phyloP scores from a whole-genome alignment of 23 tunicate species.

The Clavelina lepadiformis region DNA sequence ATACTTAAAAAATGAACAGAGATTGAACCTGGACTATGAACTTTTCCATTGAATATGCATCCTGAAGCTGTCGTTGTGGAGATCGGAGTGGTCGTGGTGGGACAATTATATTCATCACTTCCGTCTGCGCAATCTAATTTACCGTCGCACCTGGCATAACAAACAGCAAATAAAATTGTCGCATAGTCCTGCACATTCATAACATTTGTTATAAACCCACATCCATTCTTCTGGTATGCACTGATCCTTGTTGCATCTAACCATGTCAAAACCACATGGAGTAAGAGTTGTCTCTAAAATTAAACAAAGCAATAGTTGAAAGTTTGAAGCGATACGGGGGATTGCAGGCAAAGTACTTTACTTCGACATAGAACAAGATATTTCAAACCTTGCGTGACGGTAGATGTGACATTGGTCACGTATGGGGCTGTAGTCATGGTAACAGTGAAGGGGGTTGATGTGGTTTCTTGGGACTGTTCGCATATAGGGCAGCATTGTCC shows the following conservation, averaged over 20 bases:
- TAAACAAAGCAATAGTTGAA: neutral
- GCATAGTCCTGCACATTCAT: no score
- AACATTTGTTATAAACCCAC: conserved; percentile 34
- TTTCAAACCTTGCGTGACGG: no score
- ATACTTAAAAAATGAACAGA: no score
- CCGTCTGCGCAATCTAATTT: conserved; percentile 59
- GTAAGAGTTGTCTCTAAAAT: conserved; percentile 13
- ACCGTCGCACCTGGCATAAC: conserved; percentile 85
- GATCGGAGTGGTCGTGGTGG: conserved; percentile 19
- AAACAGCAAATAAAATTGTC: no score
- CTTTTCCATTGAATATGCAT: no score
- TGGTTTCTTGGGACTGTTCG: neutral
- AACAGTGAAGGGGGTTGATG: neutral
- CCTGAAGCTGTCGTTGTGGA: conserved; percentile 15
- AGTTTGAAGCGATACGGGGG: no score
- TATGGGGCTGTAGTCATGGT: no score
- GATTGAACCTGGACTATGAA: no score
- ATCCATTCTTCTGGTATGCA: conserved; percentile 45
- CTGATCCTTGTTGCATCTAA: conserved; percentile 23
- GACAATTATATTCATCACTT: conserved; percentile 49
- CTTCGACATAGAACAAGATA: no score
- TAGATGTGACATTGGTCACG: no score
- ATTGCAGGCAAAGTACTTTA: no score
- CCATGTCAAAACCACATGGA: conserved; percentile 35
- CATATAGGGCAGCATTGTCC: conserved; percentile 76